Conservation (phyloP, 2,888 invertebrate species). For the Callimorpha dominula region DNA sequence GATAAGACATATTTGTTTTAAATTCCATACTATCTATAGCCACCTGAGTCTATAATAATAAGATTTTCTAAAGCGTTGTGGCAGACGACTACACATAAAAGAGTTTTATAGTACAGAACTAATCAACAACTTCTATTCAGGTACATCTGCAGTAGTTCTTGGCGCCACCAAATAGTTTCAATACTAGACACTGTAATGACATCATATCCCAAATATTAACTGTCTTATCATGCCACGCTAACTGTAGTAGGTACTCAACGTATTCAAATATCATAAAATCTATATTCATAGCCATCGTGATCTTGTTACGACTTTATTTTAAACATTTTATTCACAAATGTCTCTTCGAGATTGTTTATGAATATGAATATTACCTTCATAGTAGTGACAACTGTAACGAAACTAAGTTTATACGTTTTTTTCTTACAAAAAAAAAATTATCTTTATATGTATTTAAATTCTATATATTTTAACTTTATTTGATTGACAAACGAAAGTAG, state of each 20-base stretch:
- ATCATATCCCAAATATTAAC: constrained; percentile 28
- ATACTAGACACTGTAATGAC: constrained; percentile 15
- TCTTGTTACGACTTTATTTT: constrained; percentile 66
- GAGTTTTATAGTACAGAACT: neutral
- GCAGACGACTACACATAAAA: neutral
- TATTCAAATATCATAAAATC: constrained; percentile 60
- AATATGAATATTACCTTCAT: constrained; percentile 47
- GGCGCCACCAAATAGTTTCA: constrained; percentile 39
- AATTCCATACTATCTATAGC: neutral
- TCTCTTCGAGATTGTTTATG: constrained; percentile 51
- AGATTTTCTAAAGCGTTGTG: neutral
- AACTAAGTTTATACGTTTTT: neutral
- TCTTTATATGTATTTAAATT: too few species aligned
- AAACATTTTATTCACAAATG: constrained; percentile 40
- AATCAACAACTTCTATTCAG: constrained; percentile 3
- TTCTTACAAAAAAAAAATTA: constrained; percentile 10
- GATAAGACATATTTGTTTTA: neutral
- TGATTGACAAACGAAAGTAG: too few species aligned
- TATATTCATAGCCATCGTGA: constrained; percentile 65
- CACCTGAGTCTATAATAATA: neutral
- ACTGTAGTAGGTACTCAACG: constrained; percentile 30
- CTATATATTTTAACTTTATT: too few species aligned
- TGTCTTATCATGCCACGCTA: constrained; percentile 45
- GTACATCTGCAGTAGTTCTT: constrained; percentile 26
- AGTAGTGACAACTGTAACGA: constrained; percentile 21